Conservation (phyloP, 2,888 invertebrate species). For the Marronus borbonicus region DNA sequence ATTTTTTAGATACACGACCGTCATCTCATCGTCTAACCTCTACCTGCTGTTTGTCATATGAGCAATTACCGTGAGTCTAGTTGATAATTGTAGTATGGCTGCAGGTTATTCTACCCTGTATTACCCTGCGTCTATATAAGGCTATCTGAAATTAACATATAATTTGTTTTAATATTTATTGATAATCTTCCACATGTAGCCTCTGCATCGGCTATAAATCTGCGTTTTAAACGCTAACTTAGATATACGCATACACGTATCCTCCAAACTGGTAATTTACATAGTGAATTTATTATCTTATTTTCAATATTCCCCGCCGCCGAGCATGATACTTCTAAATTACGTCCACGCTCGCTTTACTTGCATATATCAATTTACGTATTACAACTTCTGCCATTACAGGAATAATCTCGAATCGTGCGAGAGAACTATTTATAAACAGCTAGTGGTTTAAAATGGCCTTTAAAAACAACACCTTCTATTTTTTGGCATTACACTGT, state of each 20-base stretch:
- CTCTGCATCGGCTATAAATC: slow-evolving; percentile 28
- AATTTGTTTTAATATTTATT: slow-evolving; percentile 51
- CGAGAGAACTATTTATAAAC: slow-evolving; percentile 16
- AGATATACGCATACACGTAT: slow-evolving; percentile 22
- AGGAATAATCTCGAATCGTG: slow-evolving; percentile 30
- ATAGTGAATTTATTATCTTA: slow-evolving; percentile 52
- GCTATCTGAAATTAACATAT: slow-evolving; percentile 50
- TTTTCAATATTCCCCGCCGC: slow-evolving; percentile 48
- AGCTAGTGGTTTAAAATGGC: slow-evolving; percentile 16
- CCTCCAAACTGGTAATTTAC: slow-evolving; percentile 47
- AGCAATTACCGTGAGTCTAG: slow-evolving; percentile 18
- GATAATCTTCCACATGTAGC: slow-evolving; percentile 37
- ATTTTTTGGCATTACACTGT: too few species aligned
- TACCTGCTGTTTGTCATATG: slow-evolving; percentile 42
- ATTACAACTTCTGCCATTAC: slow-evolving; percentile 44
- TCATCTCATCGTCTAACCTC: too few species aligned
- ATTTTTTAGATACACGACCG: too few species aligned
- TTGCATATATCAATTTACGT: slow-evolving; percentile 49
- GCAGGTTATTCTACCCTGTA: slow-evolving; percentile 30
- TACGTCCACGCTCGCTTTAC: slow-evolving; percentile 46
- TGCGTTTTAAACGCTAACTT: slow-evolving; percentile 15
- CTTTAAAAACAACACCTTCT: too few species aligned
- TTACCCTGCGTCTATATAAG: slow-evolving; percentile 45
- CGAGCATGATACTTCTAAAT: slow-evolving; percentile 49
- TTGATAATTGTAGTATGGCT: background rate